phyloP scores from a whole-genome alignment of 2,113 vertebrate genomes.

The Saccopteryx bilineata region DNA sequence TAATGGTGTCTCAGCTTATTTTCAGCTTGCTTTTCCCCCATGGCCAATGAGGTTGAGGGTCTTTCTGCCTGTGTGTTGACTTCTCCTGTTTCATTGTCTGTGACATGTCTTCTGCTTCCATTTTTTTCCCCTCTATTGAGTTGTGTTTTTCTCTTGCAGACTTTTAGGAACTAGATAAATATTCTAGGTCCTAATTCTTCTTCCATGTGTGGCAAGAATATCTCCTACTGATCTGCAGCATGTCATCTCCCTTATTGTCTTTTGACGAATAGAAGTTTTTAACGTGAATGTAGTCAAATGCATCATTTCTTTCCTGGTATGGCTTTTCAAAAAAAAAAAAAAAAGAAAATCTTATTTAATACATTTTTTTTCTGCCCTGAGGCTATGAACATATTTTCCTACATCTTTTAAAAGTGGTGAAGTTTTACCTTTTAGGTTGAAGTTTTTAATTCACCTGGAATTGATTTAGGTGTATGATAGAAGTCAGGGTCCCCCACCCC shows the following conservation, averaged over 20 bases:
- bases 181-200: neutral
- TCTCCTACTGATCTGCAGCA: neutral
- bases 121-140: neutral
- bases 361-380: constrained; percentile 29
- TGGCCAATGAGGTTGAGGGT: neutral
- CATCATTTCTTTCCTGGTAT: constrained; percentile 16
- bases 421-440: neutral
- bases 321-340: neutral
- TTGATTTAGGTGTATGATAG: neutral
- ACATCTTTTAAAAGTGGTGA: neutral
- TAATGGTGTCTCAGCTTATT: neutral
- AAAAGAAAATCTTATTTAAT: neutral
- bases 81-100: neutral
- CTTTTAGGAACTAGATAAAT: neutral
- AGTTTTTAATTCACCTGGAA: constrained; percentile 12
- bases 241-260: neutral
- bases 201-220: neutral
- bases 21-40: neutral
- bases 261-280: neutral
- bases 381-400: constrained; percentile 18
- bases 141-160: neutral
- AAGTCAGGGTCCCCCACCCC: neutral
- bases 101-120: neutral
- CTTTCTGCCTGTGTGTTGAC: neutral
- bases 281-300: neutral